phyloP scores from a whole-genome alignment of 2,888 invertebrate species.

The Hyppa rectilinea region DNA sequence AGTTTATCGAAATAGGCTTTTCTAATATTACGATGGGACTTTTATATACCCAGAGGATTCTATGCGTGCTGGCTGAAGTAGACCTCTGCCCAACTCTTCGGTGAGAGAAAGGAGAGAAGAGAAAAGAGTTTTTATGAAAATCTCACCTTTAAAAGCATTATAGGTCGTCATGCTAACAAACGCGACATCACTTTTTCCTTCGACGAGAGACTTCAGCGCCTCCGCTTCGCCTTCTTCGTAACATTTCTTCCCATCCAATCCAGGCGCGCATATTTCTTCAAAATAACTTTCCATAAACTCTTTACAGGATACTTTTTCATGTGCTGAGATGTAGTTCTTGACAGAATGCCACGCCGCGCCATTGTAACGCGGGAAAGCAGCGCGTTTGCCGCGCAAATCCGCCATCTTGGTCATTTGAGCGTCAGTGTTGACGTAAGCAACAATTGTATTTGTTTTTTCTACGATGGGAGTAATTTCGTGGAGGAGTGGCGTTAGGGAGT shows the following conservation, averaged over 20 bases:
- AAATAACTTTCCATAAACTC: slow-evolving; percentile 91
- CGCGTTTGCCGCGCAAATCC: slow-evolving; percentile 93
- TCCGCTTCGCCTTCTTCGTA: slow-evolving; percentile 90
- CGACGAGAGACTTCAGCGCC: slow-evolving; percentile 92
- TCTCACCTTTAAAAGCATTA: slow-evolving; percentile 91
- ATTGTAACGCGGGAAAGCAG: slow-evolving; percentile 95
- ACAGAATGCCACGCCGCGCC: slow-evolving; percentile 93
- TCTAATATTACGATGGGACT: not conserved
- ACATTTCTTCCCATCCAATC: slow-evolving; percentile 77
- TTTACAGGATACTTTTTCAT: slow-evolving; percentile 83
- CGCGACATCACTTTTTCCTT: slow-evolving; percentile 94
- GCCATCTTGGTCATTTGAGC: slow-evolving; percentile 90
- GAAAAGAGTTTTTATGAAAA: too few species aligned
- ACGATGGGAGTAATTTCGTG: slow-evolving; percentile 91
- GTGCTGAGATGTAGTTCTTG: slow-evolving; percentile 81
- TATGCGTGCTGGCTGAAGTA: too few species aligned
- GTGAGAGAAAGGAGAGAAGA: too few species aligned
- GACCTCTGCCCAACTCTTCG: not conserved
- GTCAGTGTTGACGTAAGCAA: slow-evolving; percentile 92
- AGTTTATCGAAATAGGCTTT: not conserved
- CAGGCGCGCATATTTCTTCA: slow-evolving; percentile 92
- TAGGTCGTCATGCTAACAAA: slow-evolving; percentile 92
- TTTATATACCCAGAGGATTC: too few species aligned
- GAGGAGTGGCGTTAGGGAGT: slow-evolving; percentile 90
- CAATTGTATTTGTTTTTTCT: slow-evolving; percentile 91